phyloP scores from a whole-genome alignment of 2,888 invertebrate species.

The Tuta absoluta region DNA sequence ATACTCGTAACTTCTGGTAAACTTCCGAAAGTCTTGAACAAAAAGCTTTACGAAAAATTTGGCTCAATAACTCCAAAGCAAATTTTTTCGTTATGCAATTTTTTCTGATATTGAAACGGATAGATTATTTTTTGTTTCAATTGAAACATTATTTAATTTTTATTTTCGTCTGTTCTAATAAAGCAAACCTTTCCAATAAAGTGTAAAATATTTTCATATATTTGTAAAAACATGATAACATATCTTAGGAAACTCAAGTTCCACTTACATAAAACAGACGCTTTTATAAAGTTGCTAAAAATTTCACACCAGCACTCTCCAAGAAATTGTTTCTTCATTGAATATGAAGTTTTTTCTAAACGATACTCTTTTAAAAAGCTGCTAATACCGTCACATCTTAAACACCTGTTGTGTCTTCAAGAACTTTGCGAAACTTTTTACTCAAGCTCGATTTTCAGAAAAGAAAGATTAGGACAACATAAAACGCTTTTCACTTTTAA shows the following conservation, averaged over 20 bases:
- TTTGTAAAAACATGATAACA: too few relatives aligned
- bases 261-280: conserved; percentile 1
- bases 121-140: background rate
- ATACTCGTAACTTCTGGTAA: background rate
- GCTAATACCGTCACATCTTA: conserved; percentile 63
- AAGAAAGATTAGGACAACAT: background rate
- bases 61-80: background rate
- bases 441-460: conserved; percentile 48
- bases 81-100: background rate
- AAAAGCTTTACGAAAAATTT: conserved; percentile 3
- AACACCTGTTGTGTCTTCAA: conserved; percentile 75
- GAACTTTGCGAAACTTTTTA: conserved; percentile 73
- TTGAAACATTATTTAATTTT: background rate
- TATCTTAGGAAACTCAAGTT: conserved; percentile 5
- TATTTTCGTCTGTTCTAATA: too few relatives aligned
- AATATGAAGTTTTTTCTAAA: conserved; percentile 49
- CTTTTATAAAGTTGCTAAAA: conserved; percentile 33
- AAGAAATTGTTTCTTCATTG: conserved; percentile 43
- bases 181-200: too few relatives aligned
- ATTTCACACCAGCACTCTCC: conserved; percentile 38
- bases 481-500: background rate
- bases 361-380: conserved; percentile 49
- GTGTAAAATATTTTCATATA: too few relatives aligned
- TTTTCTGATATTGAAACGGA: background rate
- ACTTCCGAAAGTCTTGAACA: background rate